Conservation (phyloP, 2,113 vertebrate genomes). For the Hippocampus mohnikei region DNA sequence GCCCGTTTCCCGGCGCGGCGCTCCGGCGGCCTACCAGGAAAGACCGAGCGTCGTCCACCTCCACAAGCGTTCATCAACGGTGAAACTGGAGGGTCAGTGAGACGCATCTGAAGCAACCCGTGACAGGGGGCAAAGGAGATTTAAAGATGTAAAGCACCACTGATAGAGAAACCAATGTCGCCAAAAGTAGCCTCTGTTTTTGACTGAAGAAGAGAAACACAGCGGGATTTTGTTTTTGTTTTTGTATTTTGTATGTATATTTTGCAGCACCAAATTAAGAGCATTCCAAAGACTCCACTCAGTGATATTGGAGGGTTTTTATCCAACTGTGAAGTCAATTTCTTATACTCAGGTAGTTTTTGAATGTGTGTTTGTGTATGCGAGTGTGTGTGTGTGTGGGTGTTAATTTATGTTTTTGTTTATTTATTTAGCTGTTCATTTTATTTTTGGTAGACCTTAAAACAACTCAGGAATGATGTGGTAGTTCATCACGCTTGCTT, state of each 20-base stretch:
- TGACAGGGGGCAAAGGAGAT: background rate
- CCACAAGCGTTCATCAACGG: conserved; percentile 41
- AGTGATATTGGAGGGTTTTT: conserved; percentile 14
- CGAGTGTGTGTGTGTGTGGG: background rate
- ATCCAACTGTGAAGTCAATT: conserved; percentile 61
- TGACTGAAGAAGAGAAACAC: conserved; percentile 2
- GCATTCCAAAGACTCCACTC: conserved; percentile 66
- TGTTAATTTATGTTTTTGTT: conserved; percentile 57
- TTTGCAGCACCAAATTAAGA: conserved; percentile 65
- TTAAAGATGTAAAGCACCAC: conserved; percentile 17
- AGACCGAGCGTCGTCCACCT: conserved; percentile 72
- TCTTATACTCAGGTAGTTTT: conserved; percentile 65
- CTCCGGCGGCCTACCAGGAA: conserved; percentile 51
- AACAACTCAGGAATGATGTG: conserved; percentile 5
- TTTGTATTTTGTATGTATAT: conserved; percentile 13
- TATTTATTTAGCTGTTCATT: conserved; percentile 58
- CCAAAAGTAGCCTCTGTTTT: conserved; percentile 49
- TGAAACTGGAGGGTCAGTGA: conserved; percentile 63
- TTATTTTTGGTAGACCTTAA: background rate
- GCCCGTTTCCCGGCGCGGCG: conserved; percentile 29
- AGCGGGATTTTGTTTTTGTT: background rate
- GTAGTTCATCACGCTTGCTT: conserved; percentile 11
- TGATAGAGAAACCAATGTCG: conserved; percentile 19
- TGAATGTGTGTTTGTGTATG: background rate
- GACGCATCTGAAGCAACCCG: background rate